A percentile compares a stretch with the other conserved stretches of the same genome.
Evolutionary conservation across 2,113 vertebrate genomes (phyloP).

Genomic region (Aythya baeri): DNA sequence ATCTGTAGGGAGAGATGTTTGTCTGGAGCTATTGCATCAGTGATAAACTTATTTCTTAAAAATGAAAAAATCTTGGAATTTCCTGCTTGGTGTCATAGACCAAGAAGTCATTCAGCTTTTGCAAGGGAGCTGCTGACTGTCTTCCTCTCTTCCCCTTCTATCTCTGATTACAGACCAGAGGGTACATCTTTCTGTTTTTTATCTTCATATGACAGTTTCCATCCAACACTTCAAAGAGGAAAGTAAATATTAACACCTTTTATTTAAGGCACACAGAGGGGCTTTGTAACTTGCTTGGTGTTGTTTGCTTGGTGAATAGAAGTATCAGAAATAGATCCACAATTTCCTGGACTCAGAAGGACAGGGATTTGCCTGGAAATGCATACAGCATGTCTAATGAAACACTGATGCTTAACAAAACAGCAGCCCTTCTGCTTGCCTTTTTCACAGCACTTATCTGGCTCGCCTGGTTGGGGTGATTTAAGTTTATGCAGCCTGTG

Average conservation of each 20-base stretch:
- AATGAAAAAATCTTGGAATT: neutral
- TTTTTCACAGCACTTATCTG: neutral
- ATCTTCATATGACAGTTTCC: neutral
- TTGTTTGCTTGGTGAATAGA: neutral
- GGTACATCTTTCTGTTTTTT: neutral
- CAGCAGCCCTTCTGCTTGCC: neutral
- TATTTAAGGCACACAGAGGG: neutral
- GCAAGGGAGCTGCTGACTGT: neutral
- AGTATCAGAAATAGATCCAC: neutral
- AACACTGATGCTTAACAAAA: neutral
- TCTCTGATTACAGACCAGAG: neutral
- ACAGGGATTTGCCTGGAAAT: neutral
- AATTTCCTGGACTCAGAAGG: neutral
- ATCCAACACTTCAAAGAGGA: neutral
- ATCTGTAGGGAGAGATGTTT: neutral
- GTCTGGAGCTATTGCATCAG: neutral
- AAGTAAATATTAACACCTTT: neutral
- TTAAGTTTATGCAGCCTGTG: neutral
- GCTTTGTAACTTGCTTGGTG: neutral
- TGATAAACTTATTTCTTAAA: neutral
- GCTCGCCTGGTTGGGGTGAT: neutral
- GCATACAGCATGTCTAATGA: fast-evolving
- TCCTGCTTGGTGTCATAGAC: neutral
- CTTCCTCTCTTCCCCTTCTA: neutral
- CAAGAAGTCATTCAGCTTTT: neutral